Evolutionary conservation across 2,113 vertebrate species (phyloP).

Genomic region (Oncorhynchus gorbuscha): DNA sequence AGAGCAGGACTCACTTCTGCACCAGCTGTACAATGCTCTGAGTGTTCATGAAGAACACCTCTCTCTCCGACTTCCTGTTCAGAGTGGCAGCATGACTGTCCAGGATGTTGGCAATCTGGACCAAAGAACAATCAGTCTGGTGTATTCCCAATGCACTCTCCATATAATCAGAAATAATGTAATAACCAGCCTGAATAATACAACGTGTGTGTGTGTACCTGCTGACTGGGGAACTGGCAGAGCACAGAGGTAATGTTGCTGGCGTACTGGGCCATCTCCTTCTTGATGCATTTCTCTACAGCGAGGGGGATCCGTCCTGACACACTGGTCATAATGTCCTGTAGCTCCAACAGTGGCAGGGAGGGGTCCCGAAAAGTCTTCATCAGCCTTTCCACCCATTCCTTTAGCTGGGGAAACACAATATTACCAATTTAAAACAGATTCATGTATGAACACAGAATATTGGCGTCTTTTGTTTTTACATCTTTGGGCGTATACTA

Average conservation of each 20-base stretch:
- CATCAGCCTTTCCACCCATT: slow-evolving; percentile 95
- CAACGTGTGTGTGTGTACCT: slow-evolving; percentile 71
- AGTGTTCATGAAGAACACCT: slow-evolving; percentile 99
- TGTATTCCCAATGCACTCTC: not conserved
- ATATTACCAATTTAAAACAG: not conserved
- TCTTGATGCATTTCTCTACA: slow-evolving; percentile 97
- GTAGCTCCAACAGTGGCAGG: slow-evolving; percentile 93
- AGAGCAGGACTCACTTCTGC: slow-evolving; percentile 82
- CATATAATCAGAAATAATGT: not conserved
- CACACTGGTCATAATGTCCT: slow-evolving; percentile 99
- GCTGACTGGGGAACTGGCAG: slow-evolving; percentile 98
- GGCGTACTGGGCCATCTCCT: slow-evolving; percentile 99
- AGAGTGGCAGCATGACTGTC: slow-evolving; percentile 96
- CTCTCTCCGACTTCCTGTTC: slow-evolving; percentile 95
- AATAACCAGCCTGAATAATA: not conserved
- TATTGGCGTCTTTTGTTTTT: too few species aligned
- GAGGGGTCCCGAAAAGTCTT: slow-evolving; percentile 96
- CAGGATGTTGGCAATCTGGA: slow-evolving; percentile 95
- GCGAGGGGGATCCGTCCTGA: slow-evolving; percentile 94
- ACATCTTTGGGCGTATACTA: too few species aligned
- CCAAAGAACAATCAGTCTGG: slow-evolving; percentile 11
- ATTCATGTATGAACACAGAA: too few species aligned
- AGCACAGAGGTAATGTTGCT: slow-evolving; percentile 99
- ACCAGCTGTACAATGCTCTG: slow-evolving; percentile 98
- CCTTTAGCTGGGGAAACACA: slow-evolving; percentile 80